A percentile compares a stretch with the other conserved stretches of the same genome.
Conservation (phyloP, 2,888 invertebrate genomes). For the Habrosyne pyritoides region DNA sequence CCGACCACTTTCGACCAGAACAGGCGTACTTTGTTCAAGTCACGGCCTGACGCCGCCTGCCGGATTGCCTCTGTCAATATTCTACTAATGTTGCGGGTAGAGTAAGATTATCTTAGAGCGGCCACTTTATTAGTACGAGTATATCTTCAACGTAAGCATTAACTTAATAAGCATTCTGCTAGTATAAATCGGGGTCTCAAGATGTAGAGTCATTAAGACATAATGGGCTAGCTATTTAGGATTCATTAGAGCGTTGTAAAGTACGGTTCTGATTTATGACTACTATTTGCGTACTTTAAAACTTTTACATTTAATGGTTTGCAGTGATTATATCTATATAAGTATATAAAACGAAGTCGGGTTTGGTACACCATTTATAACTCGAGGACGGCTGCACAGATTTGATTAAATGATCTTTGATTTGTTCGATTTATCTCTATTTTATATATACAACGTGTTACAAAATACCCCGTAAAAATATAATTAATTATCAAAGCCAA, state of each 20-base stretch:
- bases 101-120: constrained; percentile 5
- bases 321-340: too few species aligned
- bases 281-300: too few species aligned
- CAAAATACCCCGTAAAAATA: too few species aligned
- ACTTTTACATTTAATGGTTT: too few species aligned
- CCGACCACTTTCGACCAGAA: constrained; percentile 30
- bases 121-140: neutral
- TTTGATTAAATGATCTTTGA: too few species aligned
- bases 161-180: neutral
- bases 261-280: neutral
- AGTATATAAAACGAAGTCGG: too few species aligned
- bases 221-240: neutral
- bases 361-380: too few species aligned
- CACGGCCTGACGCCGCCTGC: constrained; percentile 16
- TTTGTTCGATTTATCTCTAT: too few species aligned
- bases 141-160: neutral
- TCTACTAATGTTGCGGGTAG: constrained; percentile 28
- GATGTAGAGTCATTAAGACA: neutral
- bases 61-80: constrained; percentile 33
- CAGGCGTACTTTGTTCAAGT: constrained; percentile 35
- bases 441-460: too few species aligned
- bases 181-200: neutral
- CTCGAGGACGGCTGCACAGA: too few species aligned
- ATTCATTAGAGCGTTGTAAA: neutral
- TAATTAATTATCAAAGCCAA: too few species aligned